Evolutionary conservation across 2,797 vertebrate genomes (phyloP).

Genomic region (Thripadectes ignobilis): DNA sequence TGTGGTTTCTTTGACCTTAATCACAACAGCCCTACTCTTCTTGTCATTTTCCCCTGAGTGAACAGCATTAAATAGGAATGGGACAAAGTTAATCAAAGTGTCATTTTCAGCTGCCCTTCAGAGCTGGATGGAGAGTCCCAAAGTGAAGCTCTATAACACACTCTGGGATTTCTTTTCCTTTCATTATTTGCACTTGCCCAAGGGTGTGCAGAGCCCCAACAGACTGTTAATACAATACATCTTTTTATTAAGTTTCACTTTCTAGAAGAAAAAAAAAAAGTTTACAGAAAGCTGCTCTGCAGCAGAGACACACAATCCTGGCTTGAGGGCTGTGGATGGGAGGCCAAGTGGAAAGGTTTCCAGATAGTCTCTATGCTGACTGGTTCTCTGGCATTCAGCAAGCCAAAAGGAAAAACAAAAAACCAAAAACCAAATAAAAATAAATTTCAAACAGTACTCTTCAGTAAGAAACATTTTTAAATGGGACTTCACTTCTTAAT

Average conservation of each 20-base stretch:
- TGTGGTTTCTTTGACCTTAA: background rate
- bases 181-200: constrained; percentile 26
- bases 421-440: background rate
- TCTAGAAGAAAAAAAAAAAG: background rate
- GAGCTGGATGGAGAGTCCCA: background rate
- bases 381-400: constrained; percentile 27
- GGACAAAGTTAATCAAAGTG: background rate
- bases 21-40: background rate
- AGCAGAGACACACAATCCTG: constrained; percentile 13
- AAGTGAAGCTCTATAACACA: background rate
- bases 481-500: constrained; percentile 43
- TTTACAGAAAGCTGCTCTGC: constrained; percentile 43
- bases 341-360: constrained; percentile 24
- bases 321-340: background rate
- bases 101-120: background rate
- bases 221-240: constrained; percentile 8
- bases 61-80: background rate
- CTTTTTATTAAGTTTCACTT: constrained; percentile 28
- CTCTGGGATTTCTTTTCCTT: background rate
- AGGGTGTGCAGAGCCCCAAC: background rate
- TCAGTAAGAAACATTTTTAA: constrained; percentile 50
- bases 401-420: background rate
- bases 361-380: constrained; percentile 39
- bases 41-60: background rate
- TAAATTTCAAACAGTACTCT: constrained; percentile 16